Conservation (phyloP, 2,888 invertebrate genomes). For the Drosophila emarginata region DNA sequence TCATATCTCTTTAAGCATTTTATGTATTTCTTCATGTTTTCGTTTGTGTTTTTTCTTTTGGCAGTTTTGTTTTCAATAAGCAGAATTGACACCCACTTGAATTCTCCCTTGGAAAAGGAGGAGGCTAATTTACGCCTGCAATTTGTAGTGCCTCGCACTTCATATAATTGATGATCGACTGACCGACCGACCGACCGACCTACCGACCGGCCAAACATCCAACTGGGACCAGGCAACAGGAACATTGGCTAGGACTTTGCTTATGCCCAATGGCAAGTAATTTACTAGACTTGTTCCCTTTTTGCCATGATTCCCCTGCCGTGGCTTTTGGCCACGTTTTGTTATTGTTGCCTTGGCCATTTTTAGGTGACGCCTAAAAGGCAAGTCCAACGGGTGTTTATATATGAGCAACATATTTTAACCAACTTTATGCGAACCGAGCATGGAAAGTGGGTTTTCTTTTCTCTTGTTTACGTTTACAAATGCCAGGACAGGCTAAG, state of each 20-base stretch:
- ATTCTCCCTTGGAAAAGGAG: conserved; percentile 1
- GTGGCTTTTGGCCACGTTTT: conserved; percentile 4
- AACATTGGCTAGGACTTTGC: conserved; percentile 30
- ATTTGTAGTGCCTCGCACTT: conserved; percentile 63
- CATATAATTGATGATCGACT: conserved; percentile 61
- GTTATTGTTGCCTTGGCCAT: conserved; percentile 31
- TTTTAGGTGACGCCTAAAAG: conserved; percentile 53
- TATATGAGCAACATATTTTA: conserved; percentile 66
- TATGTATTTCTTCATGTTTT: neutral
- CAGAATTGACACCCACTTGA: conserved; percentile 51
- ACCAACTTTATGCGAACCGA: conserved; percentile 50
- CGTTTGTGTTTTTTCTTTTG: conserved; percentile 10
- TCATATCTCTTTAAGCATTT: neutral
- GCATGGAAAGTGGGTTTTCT: conserved; percentile 15
- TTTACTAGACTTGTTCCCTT: conserved; percentile 34
- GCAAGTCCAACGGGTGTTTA: conserved; percentile 49
- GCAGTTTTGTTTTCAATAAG: conserved; percentile 64
- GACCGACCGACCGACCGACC: conserved; percentile 18
- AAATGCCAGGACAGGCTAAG: conserved; percentile 26
- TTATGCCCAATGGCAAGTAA: conserved; percentile 44
- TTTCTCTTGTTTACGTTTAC: conserved; percentile 59
- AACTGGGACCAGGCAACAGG: conserved; percentile 15
- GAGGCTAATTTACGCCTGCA: conserved; percentile 62
- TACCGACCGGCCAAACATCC: neutral
- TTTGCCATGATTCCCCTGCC: neutral